These are phyloP conservation scores for Antitype chi DNA, from an alignment of 2,888 invertebrate species.

Conservation along the genomic window DNA sequence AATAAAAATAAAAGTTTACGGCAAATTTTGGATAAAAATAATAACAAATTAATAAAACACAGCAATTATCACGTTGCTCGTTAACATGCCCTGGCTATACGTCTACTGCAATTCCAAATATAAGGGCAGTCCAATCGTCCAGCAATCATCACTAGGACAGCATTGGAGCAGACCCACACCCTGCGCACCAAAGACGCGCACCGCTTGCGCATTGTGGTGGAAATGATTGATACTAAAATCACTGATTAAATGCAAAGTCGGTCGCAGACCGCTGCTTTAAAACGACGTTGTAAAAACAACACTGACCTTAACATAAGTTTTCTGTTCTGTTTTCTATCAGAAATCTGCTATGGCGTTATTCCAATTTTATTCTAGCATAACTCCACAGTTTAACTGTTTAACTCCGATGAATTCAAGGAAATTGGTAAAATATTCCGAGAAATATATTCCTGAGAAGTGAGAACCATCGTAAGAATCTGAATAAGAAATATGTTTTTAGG, in stretches of 20 bases:
- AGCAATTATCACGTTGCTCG: too few species aligned
- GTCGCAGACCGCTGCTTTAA: not conserved
- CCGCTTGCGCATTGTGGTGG: too few species aligned
- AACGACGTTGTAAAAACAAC: not conserved
- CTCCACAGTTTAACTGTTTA: not conserved
- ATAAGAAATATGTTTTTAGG: slow-evolving; percentile 46
- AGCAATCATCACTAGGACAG: too few species aligned
- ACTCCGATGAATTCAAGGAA: not conserved
- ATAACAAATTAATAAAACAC: too few species aligned
- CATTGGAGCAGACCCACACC: too few species aligned
- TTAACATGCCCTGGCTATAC: too few species aligned
- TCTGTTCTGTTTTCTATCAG: not conserved
- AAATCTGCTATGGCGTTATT: not conserved
- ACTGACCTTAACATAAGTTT: not conserved
- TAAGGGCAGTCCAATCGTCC: too few species aligned
- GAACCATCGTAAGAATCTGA: slow-evolving; percentile 35
- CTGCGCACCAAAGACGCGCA: too few species aligned
- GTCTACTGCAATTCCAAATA: too few species aligned
- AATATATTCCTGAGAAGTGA: slow-evolving; percentile 15
- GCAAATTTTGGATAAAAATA: too few species aligned
- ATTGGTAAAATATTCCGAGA: slow-evolving; percentile 25
- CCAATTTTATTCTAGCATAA: not conserved
- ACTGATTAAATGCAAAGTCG: not conserved
- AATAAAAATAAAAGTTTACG: too few species aligned
- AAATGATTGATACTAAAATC: too few species aligned